Evolutionary conservation across 2,888 invertebrate genomes (phyloP), one percentile per base, ranked within the genome.

Genomic region (Ceriagrion tenellum): DNA sequence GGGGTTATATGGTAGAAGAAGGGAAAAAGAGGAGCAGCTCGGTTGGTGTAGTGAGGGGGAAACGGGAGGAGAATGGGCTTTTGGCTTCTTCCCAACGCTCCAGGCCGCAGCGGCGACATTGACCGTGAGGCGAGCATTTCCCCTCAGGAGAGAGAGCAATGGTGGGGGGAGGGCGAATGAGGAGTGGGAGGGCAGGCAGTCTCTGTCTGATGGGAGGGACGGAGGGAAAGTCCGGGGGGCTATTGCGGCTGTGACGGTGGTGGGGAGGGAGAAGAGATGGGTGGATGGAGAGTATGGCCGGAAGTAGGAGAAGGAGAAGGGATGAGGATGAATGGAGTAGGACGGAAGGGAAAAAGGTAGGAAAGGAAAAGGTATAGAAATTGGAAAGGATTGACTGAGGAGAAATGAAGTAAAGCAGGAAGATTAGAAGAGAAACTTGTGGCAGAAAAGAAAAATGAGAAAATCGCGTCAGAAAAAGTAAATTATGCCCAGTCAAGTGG

Each of bases 81-180:
- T 93, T 93, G 93, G 93, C 93, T 93, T 69, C 93, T 93, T 93
- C 93, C 93, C 93, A 93, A 69, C 93, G 93, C 93, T 69, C 47
- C n/a, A 69, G 74, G 91, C 93, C 47, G 93, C n/a, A 93, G 93
- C 40, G 93, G 69, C 93, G 93, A 93, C 93, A 93, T 93, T 93
- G 93, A 93, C 93, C 93, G 93, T 93, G 93, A 93, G 93, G 74
- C 47, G 93, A 69, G 69, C 26, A 69, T 93, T 93, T 47, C 69
- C 93, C 69, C 47, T n/a, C 23, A 47, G 93, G 69, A 69, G 59
- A 55, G 56, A 55, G 69, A 69, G 90, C 13, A 18, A 23, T 23
- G 35, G 81, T 13, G 81, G 81, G 81, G 40, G n/a, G 6, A 55
- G 40, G 18, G 88, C 35, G 88, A 18, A 47, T 47, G 40, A 40